Conservation (phyloP, 2,113 vertebrate genomes). For the Syrmaticus mikado region DNA sequence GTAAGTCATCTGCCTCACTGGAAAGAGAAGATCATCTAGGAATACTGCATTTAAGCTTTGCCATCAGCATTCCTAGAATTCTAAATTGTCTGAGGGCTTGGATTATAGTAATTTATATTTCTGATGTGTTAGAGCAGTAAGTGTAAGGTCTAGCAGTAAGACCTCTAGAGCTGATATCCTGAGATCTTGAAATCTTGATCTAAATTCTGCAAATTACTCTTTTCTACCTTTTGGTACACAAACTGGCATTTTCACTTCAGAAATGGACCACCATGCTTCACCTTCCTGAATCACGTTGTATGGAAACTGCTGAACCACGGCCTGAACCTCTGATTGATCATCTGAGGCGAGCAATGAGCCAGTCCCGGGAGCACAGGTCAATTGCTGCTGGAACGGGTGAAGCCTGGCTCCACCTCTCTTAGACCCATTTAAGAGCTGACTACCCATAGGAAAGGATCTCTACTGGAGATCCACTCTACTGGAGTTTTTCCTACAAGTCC, state of each 20-base stretch:
- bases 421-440: no score
- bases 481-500: no score
- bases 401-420: no score
- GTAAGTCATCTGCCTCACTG: neutral
- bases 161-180: neutral
- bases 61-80: neutral
- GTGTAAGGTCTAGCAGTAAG: neutral
- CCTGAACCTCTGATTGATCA: no score
- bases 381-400: no score
- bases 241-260: neutral
- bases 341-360: no score
- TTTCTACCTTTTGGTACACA: neutral
- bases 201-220: neutral
- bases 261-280: neutral
- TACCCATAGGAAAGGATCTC: no score
- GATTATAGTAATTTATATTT: neutral
- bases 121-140: neutral
- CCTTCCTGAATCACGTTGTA: neutral
- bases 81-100: neutral
- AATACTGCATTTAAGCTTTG: neutral
- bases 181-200: neutral
- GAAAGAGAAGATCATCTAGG: neutral
- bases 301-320: no score
- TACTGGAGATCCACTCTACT: no score
- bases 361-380: no score